Evolutionary conservation across 2,797 vertebrate species (phyloP).

Genomic region (Paratrypauchen microcephalus): DNA sequence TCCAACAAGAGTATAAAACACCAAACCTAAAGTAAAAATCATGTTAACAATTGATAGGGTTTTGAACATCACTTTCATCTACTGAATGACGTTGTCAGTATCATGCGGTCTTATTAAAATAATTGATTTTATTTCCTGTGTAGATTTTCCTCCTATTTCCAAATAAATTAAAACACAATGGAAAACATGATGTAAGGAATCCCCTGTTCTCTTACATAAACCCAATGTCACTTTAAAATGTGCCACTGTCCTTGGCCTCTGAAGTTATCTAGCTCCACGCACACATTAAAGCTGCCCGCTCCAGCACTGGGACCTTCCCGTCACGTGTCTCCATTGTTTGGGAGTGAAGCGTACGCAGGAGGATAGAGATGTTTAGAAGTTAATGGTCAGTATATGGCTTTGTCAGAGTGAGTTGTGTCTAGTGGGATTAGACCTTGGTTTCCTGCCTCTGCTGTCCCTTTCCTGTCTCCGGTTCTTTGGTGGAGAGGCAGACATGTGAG

Average conservation of each 20-base stretch:
- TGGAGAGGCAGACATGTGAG: slow-evolving; percentile 9
- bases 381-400: slow-evolving; percentile 9
- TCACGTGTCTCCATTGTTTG: slow-evolving; percentile 22
- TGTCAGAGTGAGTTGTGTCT: slow-evolving; percentile 66
- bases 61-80: background rate
- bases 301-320: slow-evolving; percentile 26
- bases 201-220: background rate
- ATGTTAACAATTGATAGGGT: background rate
- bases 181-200: slow-evolving; percentile 5
- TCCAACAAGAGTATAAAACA: background rate
- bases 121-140: background rate
- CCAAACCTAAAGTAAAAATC: background rate
- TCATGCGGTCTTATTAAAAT: background rate
- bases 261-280: slow-evolving; percentile 10
- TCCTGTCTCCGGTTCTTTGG: slow-evolving; percentile 60
- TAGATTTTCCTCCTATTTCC: background rate
- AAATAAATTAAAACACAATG: background rate
- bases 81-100: background rate
- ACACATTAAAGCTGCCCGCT: slow-evolving; percentile 3
- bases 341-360: slow-evolving; percentile 11
- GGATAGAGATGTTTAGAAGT: slow-evolving; percentile 21
- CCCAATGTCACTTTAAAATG: slow-evolving; percentile 11
- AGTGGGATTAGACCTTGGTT: slow-evolving; percentile 64
- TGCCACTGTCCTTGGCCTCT: slow-evolving; percentile 10
- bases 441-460: slow-evolving; percentile 64